Evolutionary conservation across 2,113 vertebrate species (phyloP), one percentile per base, ranked within the genome.

Genomic region (Pseudorasbora parva): DNA sequence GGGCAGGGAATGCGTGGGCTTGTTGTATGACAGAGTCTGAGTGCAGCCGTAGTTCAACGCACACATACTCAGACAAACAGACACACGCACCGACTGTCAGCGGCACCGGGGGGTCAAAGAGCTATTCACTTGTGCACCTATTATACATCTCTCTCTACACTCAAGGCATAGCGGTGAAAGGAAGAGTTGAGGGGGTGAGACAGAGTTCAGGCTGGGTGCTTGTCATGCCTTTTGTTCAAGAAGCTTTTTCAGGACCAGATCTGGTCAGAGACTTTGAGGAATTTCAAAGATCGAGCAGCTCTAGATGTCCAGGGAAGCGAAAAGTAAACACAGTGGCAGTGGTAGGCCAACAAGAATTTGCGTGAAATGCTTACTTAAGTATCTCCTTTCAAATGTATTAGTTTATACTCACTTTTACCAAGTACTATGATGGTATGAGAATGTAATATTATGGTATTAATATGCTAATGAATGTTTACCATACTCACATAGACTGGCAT

Each of bases 141-240:
- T 80, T 80, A 80, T 66, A 80, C 78, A 51, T 66, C 59, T 80
- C 60, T 60, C 41, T 66, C 59, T 80, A 33, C 25, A 66, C 78
- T 80, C 43, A 47, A 80, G 10, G 59, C 9, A 4, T 43, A 62
- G 37, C 56, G 17, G 76, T 25, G 76, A 60, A 78, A 78, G n/a
- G 75, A 41, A 62, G 76, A 60, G 37, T 60, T 37, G 56, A 45
- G n/a, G 30, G 76, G 56, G 41, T 78, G 56, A 78, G n/a, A 60
- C 56, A 60, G 76, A 45, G 76, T 80, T 80, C 59, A 80, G 43
- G 17, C 9, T 30, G 2, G 2, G 37, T 66, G 25, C 51, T 80
- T 80, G 78, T 66, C 60, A 51, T 66, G 43, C 66, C 41, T 66
- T 80, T 80, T 80, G 41, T 45, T 78, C 11, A 41, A 43, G 30